Evolutionary conservation across 2,888 invertebrate genomes (phyloP), one percentile per base, ranked within the genome.

Genomic region (Agrotis exclamationis): DNA sequence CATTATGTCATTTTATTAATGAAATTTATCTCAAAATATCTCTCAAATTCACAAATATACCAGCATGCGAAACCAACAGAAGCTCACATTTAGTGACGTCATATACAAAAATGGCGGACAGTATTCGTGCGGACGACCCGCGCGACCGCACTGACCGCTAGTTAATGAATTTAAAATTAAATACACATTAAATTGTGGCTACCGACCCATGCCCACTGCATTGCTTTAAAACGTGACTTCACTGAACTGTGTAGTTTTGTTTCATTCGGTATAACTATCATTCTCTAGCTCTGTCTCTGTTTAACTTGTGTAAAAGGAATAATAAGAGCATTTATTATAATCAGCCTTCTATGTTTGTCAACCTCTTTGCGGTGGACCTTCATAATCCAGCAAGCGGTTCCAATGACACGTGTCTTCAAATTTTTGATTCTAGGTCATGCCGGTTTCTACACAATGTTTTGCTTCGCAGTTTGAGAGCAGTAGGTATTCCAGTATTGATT

Each of bases 161-260:
- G 79, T 82, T 85, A 91, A 90, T 91, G 86, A 90, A 88, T 89
- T 85, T 85, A 87, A 88, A 91, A 89, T 90, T 87, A 87, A 91
- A 89, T 82, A 83, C 83, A 86, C 80, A 88, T 90, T 86, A 84
- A 82, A 86, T 86, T 89, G 90, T 70, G 89, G 89, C 83, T 20
- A 68, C 47, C 66, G 76, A 22, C 69, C 45, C 72, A 69, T 77
- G 58, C 69, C 39, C 75, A 74, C 76, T 76, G 74, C 63, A 80
- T 57, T 73, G 79, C 65, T 80, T 77, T 67, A 57, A 68, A 74
- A 53, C 50, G 57, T 63, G 33, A 64, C 51, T 75, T 76, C 53
- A 58, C 22, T 75, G 39, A 50, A 47, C 47, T 13, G 24, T 59
- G 45, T 22, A 48, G 14, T 48, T 56, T 53, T 57, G 51, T 57